Conservation (phyloP, 1,140 invertebrate species). For the Trichonephila clavata region DNA sequence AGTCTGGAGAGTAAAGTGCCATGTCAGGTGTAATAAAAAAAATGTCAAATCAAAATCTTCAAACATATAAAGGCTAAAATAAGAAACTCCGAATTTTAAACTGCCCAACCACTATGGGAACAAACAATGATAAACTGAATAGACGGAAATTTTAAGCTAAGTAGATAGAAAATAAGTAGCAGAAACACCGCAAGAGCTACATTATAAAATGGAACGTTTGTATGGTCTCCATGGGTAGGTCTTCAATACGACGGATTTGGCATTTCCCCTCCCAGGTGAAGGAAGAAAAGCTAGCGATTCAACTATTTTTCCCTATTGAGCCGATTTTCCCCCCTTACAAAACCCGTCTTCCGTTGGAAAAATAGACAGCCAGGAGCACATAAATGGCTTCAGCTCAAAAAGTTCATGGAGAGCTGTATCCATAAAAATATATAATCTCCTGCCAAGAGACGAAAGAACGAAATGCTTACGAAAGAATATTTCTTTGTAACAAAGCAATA, state of each 20-base stretch:
- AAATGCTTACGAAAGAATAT: no score
- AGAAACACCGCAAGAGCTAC: background rate
- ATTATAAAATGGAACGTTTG: background rate
- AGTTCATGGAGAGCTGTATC: background rate
- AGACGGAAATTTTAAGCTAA: no score
- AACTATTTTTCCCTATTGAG: background rate
- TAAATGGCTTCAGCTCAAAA: background rate
- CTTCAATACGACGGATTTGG: background rate
- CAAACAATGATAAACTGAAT: background rate
- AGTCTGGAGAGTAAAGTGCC: no score
- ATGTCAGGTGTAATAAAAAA: no score
- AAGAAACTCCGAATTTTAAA: no score
- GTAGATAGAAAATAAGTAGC: no score
- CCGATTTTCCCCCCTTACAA: background rate
- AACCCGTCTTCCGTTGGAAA: background rate
- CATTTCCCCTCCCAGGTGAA: background rate
- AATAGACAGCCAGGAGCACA: background rate
- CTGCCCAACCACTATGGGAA: no score
- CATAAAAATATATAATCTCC: background rate
- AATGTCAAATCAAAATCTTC: no score
- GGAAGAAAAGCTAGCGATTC: background rate
- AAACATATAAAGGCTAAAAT: no score
- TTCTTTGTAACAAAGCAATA: no score
- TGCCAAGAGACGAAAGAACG: no score
- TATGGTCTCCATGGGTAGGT: slow-evolving; percentile 9